Evolutionary conservation across 2,888 invertebrate genomes (phyloP), one percentile per base, ranked within the genome.

Genomic region (Drosophila anomelani): DNA sequence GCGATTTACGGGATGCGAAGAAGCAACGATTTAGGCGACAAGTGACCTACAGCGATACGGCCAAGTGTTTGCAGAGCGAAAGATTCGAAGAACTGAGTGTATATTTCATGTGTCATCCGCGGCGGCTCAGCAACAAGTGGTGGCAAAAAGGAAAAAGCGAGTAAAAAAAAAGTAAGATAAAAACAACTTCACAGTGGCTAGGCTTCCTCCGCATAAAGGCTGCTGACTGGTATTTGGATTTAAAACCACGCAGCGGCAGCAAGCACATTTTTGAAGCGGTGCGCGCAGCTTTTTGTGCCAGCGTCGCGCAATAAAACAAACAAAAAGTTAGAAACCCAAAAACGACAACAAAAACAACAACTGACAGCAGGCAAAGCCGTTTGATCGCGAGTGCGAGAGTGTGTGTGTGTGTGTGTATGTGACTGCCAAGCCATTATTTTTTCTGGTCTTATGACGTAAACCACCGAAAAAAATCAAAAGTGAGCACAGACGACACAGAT

Each of bases 361-460:
- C 57, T 15, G 59, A 26, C 36, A 67, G 60, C 68, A 70, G 71
- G 56, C 60, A 53, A 73, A 74, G 71, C 70, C 72, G 59, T 88
- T 74, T 77, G 76, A 77, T 82, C 59, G 61, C 71, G 34, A 32
- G 56, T 44, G 55, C 43, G 26, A 46, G 56, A 8, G 29, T 56
- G 32, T 34, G 32, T 34, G 32, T 20, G 26, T 58, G 23, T 63
- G 36, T 60, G 38, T 71, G 44, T 59, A 44, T 60, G 17, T 62
- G 46, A 86, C 68, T 76, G 78, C 82, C 87, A 84, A 85, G 85
- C 84, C 88, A 87, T 88, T 86, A 85, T 81, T 80, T 85, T 86
- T 86, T 81, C 56, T 70, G 90, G 90, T 79, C 86, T 86, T 88
- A 89, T 89, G 89, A 89, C 89, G 89, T 89, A 89, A 89, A 89